These are phyloP conservation scores for Actenoides lindsayi DNA, from an alignment of 2,113 vertebrate species.

Conservation along the genomic window DNA sequence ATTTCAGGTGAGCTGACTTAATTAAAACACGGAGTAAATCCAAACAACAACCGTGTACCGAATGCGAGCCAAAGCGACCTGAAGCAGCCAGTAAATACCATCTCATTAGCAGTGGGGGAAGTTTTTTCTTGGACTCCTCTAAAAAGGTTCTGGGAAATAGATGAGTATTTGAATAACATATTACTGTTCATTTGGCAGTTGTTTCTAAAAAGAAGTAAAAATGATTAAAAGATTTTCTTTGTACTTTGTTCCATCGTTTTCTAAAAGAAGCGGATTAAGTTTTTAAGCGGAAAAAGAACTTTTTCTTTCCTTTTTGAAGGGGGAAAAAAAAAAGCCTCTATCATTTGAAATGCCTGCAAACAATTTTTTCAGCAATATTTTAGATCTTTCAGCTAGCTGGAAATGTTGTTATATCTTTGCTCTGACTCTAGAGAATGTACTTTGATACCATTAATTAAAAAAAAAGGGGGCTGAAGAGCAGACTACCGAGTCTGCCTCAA, in stretches of 20 bases:
- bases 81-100: neutral
- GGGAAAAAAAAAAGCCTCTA: neutral
- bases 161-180: neutral
- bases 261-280: neutral
- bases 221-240: neutral
- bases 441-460: neutral
- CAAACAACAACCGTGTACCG: neutral
- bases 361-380: neutral
- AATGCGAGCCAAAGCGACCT: neutral
- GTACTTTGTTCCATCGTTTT: neutral
- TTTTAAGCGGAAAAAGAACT: neutral
- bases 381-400: neutral
- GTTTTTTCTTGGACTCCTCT: neutral
- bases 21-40: slow-evolving; percentile 13
- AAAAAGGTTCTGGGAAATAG: neutral
- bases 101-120: neutral
- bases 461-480: neutral
- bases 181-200: neutral
- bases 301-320: neutral
- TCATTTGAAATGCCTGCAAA: neutral
- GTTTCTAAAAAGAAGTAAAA: neutral
- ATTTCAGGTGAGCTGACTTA: neutral
- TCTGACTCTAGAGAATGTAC: neutral
- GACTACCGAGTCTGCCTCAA: neutral
- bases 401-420: neutral